Percentiles rank a stretch among this genome's conserved stretches.
Evolutionary conservation across 1,140 invertebrate species (phyloP).

Genomic region (Coptotermes formosanus): DNA sequence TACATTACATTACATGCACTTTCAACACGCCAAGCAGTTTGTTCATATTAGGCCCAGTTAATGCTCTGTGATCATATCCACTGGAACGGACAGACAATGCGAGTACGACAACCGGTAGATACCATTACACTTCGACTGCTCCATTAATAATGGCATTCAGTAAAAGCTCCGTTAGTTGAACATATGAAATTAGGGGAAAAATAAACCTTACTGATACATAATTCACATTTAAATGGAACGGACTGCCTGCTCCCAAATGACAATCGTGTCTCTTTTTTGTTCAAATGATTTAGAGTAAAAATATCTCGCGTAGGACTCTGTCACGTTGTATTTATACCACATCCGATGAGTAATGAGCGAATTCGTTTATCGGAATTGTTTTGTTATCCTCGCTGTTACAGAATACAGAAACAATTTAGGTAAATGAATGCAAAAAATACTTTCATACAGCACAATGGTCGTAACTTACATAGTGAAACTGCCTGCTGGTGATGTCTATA

Average conservation of each 20-base stretch:
- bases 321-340: too few species aligned
- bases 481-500: too few species aligned
- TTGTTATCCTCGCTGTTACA: too few species aligned
- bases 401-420: too few species aligned
- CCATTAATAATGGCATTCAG: slow-evolving; percentile 12
- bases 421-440: too few species aligned
- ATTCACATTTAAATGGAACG: neutral
- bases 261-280: neutral
- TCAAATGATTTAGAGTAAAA: neutral
- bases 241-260: neutral
- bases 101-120: neutral
- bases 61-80: slow-evolving; percentile 7
- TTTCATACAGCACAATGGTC: too few species aligned
- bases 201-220: slow-evolving; percentile 8
- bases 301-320: neutral
- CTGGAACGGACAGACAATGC: slow-evolving; percentile 8
- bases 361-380: too few species aligned
- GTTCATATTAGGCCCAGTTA: neutral
- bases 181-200: neutral
- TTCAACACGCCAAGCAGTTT: slow-evolving; percentile 1
- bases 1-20: neutral
- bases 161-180: neutral
- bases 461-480: too few species aligned
- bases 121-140: slow-evolving; percentile 15
- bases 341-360: too few species aligned